Evolutionary conservation across 2,888 invertebrate species (phyloP).

Genomic region (Lagria hirta): DNA sequence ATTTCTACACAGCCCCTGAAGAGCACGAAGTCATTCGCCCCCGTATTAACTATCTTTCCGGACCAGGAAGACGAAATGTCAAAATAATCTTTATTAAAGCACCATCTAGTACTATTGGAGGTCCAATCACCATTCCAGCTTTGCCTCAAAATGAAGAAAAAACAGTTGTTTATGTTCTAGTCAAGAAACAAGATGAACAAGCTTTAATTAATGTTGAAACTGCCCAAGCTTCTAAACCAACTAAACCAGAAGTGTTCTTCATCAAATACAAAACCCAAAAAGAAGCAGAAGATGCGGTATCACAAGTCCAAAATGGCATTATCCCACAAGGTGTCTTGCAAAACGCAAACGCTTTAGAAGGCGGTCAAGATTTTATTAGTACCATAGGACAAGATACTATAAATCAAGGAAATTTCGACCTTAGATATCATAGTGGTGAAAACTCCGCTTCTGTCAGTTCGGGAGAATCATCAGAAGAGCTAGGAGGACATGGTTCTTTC

Average conservation of each 20-base stretch:
- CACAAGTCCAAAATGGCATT: slow-evolving; percentile 28
- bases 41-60: slow-evolving; percentile 36
- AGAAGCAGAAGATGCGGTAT: slow-evolving; percentile 32
- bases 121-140: slow-evolving; percentile 40
- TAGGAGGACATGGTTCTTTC: no score
- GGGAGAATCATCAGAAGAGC: no score
- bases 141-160: slow-evolving; percentile 45
- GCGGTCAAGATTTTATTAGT: no score
- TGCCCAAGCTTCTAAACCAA: slow-evolving; percentile 73
- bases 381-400: no score
- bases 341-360: no score
- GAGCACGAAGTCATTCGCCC: slow-evolving; percentile 39
- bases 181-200: slow-evolving; percentile 70
- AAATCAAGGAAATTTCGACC: no score
- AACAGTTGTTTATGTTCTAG: slow-evolving; percentile 50
- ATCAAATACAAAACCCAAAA: slow-evolving; percentile 77
- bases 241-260: slow-evolving; percentile 88
- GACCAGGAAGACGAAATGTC: slow-evolving; percentile 50
- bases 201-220: slow-evolving; percentile 76
- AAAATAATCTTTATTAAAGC: slow-evolving; percentile 57
- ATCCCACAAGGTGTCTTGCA: no score
- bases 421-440: no score
- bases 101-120: slow-evolving; percentile 37
- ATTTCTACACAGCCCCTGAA: slow-evolving; percentile 48
- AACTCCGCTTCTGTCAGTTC: no score